Evolutionary conservation across 2,888 invertebrate species (phyloP).

Genomic region (Stenoptilia bipunctidactyla): DNA sequence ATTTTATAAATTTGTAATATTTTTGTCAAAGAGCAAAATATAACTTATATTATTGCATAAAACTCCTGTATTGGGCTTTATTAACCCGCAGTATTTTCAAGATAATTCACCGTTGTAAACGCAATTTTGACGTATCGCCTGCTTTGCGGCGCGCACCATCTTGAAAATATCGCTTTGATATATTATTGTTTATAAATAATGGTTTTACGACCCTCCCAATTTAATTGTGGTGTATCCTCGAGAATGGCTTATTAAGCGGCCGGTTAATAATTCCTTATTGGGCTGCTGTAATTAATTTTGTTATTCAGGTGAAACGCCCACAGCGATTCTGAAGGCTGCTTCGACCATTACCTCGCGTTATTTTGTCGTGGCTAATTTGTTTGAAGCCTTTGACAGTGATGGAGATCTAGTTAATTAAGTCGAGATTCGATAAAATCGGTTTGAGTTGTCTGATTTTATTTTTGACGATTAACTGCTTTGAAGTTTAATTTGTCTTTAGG

Average conservation of each 20-base stretch:
- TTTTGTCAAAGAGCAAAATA: no score
- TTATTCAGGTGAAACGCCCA: conserved; percentile 62
- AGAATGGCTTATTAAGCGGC: conserved; percentile 66
- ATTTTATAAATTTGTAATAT: no score
- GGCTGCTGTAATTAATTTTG: conserved; percentile 67
- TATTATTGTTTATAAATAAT: conserved; percentile 71
- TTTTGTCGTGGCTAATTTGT: conserved; percentile 62
- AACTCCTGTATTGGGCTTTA: no score
- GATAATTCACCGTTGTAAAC: no score
- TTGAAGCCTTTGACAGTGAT: conserved; percentile 58
- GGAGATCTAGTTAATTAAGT: conserved; percentile 57
- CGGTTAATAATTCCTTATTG: conserved; percentile 68
- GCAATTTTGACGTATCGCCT: conserved; percentile 33
- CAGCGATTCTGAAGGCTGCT: conserved; percentile 30
- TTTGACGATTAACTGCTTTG: conserved; percentile 10
- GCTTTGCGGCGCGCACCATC: conserved; percentile 56
- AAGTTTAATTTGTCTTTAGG: no score
- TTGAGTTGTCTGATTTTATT: conserved; percentile 25
- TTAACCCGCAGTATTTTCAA: no score
- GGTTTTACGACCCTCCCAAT: conserved; percentile 60
- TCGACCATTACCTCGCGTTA: conserved; percentile 62
- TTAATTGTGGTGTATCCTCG: conserved; percentile 66
- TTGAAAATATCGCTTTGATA: conserved; percentile 68
- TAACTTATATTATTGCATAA: no score
- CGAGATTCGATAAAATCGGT: conserved; percentile 22